Percentiles rank a stretch among this genome's conserved stretches.
Conservation (phyloP, 2,113 vertebrate species). For the Diphyllodes magnificus region DNA sequence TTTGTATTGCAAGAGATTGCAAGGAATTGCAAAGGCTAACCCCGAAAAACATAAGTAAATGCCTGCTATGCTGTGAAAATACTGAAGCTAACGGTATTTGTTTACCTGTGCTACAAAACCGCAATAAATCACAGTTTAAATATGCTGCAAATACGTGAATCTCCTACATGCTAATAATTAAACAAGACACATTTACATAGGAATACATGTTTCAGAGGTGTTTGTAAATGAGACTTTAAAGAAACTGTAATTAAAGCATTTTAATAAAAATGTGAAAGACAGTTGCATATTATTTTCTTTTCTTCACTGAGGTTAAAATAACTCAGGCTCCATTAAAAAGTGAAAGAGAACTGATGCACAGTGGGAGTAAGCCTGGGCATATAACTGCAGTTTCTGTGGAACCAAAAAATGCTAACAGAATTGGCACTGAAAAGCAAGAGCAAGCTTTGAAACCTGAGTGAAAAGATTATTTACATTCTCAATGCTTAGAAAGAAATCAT, state of each 20-base stretch:
- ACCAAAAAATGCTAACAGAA: neutral
- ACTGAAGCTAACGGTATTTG: neutral
- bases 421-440: neutral
- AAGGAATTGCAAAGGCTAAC: neutral
- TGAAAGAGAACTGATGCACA: neutral
- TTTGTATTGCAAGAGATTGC: neutral
- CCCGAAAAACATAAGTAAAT: neutral
- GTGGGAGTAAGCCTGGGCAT: neutral
- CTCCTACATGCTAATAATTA: neutral
- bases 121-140: neutral
- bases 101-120: neutral
- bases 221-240: neutral
- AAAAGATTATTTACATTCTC: neutral
- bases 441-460: neutral
- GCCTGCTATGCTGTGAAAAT: neutral
- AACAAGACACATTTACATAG: neutral
- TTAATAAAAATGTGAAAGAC: neutral
- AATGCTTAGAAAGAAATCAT: neutral
- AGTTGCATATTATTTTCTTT: neutral
- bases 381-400: neutral
- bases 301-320: neutral
- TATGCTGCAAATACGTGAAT: neutral
- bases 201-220: neutral
- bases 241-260: neutral
- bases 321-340: neutral